Evolutionary conservation across 2,888 invertebrate species (phyloP).

Genomic region (Carcina quercana): DNA sequence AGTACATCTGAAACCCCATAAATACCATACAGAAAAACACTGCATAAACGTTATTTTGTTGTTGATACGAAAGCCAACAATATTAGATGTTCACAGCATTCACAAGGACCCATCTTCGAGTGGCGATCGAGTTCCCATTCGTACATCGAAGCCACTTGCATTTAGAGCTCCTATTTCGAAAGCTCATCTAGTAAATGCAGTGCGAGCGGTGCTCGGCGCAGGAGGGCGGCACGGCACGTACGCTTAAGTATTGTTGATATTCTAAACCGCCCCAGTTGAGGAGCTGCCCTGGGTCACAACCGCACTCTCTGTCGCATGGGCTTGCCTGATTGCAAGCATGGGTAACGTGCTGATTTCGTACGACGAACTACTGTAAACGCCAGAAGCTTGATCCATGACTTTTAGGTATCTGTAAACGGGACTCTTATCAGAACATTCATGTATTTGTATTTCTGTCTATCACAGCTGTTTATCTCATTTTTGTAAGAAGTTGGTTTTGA

Average conservation of each 20-base stretch:
- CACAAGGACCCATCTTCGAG: slow-evolving; percentile 26
- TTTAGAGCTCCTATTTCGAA: slow-evolving; percentile 46
- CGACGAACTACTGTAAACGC: too few species aligned
- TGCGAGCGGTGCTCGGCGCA: slow-evolving; percentile 35
- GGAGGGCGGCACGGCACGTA: slow-evolving; percentile 37
- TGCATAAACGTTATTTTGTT: neutral
- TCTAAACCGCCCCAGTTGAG: slow-evolving; percentile 53
- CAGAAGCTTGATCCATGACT: too few species aligned
- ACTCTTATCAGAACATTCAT: too few species aligned
- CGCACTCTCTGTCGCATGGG: slow-evolving; percentile 52
- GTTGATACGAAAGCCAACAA: too few species aligned
- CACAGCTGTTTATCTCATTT: too few species aligned
- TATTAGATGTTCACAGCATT: too few species aligned
- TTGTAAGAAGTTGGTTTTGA: too few species aligned
- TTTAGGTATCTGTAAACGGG: too few species aligned
- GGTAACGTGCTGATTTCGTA: slow-evolving; percentile 28
- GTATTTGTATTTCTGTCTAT: too few species aligned
- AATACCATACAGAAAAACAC: neutral
- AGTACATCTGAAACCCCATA: too few species aligned
- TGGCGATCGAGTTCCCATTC: slow-evolving; percentile 41
- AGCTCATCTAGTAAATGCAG: slow-evolving; percentile 63
- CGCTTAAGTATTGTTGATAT: slow-evolving; percentile 63
- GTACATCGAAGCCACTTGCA: slow-evolving; percentile 34
- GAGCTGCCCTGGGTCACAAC: slow-evolving; percentile 44
- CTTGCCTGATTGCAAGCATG: slow-evolving; percentile 55